Evolutionary conservation across 1,140 invertebrate species (phyloP).

Genomic region (Hylyphantes graminicola): DNA sequence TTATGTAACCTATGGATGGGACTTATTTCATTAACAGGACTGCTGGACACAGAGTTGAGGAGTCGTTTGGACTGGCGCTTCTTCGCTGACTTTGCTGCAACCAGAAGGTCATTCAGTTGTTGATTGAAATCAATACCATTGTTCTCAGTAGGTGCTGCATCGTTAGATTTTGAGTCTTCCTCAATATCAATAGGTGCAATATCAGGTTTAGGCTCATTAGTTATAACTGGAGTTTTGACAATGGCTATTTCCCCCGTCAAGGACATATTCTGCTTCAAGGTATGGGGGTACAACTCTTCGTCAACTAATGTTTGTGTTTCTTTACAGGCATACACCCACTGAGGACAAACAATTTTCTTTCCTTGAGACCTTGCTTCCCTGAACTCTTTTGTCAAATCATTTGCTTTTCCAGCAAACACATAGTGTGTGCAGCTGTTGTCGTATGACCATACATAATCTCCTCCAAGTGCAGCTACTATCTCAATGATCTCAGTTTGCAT

Average conservation of each 20-base stretch:
- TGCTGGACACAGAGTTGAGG: slow-evolving; percentile 23
- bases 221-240: slow-evolving; percentile 28
- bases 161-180: neutral
- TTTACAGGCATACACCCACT: slow-evolving; percentile 69
- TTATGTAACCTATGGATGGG: neutral
- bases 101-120: slow-evolving; percentile 63
- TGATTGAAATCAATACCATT: slow-evolving; percentile 58
- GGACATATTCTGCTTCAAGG: slow-evolving; percentile 68
- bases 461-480: slow-evolving; percentile 68
- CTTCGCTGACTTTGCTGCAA: slow-evolving; percentile 62
- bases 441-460: slow-evolving; percentile 68
- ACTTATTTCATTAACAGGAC: slow-evolving; percentile 14
- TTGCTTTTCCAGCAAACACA: slow-evolving; percentile 68
- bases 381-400: slow-evolving; percentile 69
- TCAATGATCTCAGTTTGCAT: slow-evolving; percentile 68
- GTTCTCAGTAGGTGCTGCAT: neutral
- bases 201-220: neutral
- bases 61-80: slow-evolving; percentile 56
- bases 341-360: slow-evolving; percentile 70
- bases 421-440: slow-evolving; percentile 69
- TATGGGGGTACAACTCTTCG: slow-evolving; percentile 69
- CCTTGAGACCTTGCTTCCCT: slow-evolving; percentile 67
- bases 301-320: slow-evolving; percentile 68
- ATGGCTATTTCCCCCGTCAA: slow-evolving; percentile 64
- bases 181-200: neutral